A percentile compares a stretch with the other conserved stretches of the same genome.
Evolutionary conservation across 2,888 invertebrate genomes (phyloP).

Genomic region (Ornithoptera priamus): DNA sequence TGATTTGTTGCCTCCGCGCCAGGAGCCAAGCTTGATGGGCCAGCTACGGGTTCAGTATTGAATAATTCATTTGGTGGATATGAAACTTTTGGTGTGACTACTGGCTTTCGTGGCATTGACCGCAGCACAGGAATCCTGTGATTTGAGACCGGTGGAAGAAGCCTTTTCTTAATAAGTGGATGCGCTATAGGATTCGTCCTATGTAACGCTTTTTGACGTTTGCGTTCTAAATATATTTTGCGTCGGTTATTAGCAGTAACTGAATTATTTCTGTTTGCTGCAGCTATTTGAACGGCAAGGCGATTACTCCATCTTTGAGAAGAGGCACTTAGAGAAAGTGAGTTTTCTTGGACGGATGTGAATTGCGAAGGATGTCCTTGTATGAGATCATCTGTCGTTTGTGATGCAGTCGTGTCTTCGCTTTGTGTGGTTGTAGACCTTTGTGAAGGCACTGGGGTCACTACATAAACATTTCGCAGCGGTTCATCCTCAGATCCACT

Average conservation of each 20-base stretch:
- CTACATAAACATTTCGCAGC: conserved; percentile 30
- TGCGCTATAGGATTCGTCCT: conserved; percentile 65
- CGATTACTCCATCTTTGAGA: conserved; percentile 66
- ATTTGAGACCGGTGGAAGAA: conserved; percentile 57
- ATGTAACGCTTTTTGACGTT: conserved; percentile 66
- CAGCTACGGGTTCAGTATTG: conserved; percentile 57
- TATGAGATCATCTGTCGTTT: background rate
- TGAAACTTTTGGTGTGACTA: conserved; percentile 37
- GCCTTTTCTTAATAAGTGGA: conserved; percentile 59
- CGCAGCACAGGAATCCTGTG: conserved; percentile 67
- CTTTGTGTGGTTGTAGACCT: conserved; percentile 30
- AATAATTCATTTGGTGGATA: conserved; percentile 40
- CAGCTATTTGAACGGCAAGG: conserved; percentile 71
- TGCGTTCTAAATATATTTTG: conserved; percentile 64
- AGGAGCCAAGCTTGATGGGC: conserved; percentile 50
- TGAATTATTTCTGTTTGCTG: conserved; percentile 70
- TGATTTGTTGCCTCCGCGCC: conserved; percentile 39
- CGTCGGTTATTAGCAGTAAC: conserved; percentile 62
- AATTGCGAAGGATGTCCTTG: background rate
- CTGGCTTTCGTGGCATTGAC: conserved; percentile 47
- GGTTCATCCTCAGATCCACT: conserved; percentile 40
- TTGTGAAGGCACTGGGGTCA: conserved; percentile 19
- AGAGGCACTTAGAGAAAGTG: conserved; percentile 33
- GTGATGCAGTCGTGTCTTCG: conserved; percentile 34
- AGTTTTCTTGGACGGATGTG: conserved; percentile 20